Evolutionary conservation across 2,888 invertebrate genomes (phyloP).

Genomic region (Azorinus chamasolen): DNA sequence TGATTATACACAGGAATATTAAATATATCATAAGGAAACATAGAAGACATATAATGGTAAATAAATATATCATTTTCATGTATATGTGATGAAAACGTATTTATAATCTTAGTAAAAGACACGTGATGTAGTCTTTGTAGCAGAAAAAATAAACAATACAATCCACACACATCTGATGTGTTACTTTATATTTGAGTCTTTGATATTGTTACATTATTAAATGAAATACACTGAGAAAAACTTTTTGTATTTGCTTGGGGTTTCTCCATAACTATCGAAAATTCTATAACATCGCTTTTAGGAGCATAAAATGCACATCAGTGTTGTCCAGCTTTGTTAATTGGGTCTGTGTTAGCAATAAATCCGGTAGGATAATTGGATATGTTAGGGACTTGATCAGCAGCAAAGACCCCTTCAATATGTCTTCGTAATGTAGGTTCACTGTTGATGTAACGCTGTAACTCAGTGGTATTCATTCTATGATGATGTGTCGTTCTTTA

Average conservation of each 20-base stretch:
- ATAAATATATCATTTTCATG: too few relatives aligned
- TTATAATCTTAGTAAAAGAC: too few relatives aligned
- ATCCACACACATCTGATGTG: too few relatives aligned
- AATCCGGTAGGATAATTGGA: neutral
- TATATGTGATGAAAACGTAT: too few relatives aligned
- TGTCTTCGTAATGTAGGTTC: conserved; percentile 9
- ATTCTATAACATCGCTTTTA: conserved; percentile 16
- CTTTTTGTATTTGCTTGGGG: conserved; percentile 9
- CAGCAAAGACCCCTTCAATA: conserved; percentile 6
- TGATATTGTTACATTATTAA: neutral
- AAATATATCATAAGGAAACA: too few relatives aligned
- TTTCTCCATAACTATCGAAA: conserved; percentile 43
- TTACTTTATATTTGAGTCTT: neutral
- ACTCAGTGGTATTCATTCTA: conserved; percentile 37
- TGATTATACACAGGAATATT: too few relatives aligned
- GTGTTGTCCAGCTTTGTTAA: conserved; percentile 16
- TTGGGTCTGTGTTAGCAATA: conserved; percentile 23
- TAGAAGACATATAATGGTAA: too few relatives aligned
- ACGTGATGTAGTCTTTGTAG: too few relatives aligned
- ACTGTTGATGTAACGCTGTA: conserved; percentile 24
- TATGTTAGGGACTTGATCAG: conserved; percentile 7
- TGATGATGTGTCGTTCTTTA: conserved; percentile 35
- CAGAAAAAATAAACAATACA: too few relatives aligned
- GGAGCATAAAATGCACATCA: conserved; percentile 27
- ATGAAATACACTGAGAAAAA: neutral